Evolutionary conservation across 1,140 invertebrate genomes (phyloP).

Genomic region (Brachionus asplanchnoidis): DNA sequence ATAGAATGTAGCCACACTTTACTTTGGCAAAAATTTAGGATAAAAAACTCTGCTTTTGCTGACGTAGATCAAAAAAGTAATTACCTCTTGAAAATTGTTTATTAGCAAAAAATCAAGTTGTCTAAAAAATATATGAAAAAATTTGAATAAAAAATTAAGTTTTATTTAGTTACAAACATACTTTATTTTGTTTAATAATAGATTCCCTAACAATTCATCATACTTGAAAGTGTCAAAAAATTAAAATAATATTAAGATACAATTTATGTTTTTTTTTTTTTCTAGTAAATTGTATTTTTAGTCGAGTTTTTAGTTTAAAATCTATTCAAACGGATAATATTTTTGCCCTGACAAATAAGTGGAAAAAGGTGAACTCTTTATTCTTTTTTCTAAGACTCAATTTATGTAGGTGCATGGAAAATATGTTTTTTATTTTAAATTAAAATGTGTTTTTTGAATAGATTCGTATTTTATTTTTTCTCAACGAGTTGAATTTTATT

Average conservation of each 20-base stretch:
- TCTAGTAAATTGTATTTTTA: not conserved
- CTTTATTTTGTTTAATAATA: not conserved
- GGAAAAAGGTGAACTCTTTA: not conserved
- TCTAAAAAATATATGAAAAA: not conserved
- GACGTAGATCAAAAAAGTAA: not conserved
- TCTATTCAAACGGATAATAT: not conserved
- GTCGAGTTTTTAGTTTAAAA: not conserved
- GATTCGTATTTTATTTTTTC: not conserved
- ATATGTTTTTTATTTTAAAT: constrained; percentile 1
- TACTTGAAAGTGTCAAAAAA: not conserved
- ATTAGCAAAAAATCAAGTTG: not conserved
- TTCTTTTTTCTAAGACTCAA: not conserved
- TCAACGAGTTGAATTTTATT: not conserved
- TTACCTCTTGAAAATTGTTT: not conserved
- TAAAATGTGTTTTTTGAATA: not conserved
- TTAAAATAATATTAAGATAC: not conserved
- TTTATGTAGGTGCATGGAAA: not conserved
- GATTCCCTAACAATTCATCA: not conserved
- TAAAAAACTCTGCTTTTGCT: not conserved
- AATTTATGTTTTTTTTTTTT: not conserved
- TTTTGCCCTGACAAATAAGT: not conserved
- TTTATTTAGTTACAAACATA: not conserved
- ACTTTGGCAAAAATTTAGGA: not conserved
- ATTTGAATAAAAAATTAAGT: no score
- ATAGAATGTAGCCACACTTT: not conserved